Conservation (phyloP, 2,113 vertebrate genomes). For the Nothocercus julius region DNA sequence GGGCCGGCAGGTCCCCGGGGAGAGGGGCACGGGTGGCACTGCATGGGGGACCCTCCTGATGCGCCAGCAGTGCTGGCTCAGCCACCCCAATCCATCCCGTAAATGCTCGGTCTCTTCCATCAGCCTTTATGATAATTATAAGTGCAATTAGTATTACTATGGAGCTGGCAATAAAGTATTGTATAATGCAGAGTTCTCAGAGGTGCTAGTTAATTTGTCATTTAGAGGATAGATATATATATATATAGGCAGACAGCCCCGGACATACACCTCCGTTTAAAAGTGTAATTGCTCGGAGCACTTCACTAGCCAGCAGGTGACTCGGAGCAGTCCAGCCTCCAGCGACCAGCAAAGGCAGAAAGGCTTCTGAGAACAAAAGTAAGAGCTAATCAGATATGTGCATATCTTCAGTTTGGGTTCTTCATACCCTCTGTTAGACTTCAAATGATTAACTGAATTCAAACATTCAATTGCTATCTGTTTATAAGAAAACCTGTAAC, state of each 20-base stretch:
- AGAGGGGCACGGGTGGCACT: too few species aligned
- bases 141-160: background rate
- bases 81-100: background rate
- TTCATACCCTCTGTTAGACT: background rate
- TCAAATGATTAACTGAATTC: background rate
- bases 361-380: background rate
- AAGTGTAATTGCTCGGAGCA: background rate
- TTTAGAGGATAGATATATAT: background rate
- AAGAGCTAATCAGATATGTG: background rate
- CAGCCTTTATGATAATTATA: background rate
- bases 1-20: too few species aligned
- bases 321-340: background rate
- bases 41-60: too few species aligned
- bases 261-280: background rate
- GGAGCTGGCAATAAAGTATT: background rate
- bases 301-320: background rate
- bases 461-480: background rate
- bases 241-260: background rate
- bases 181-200: background rate
- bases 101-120: background rate
- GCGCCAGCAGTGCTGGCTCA: fast-evolving
- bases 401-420: background rate
- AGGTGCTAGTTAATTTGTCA: background rate
- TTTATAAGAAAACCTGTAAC: background rate
- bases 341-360: background rate